Base-by-base conservation (phyloP, 2,888 invertebrate genomes). In the Volucella inflata region DNA sequence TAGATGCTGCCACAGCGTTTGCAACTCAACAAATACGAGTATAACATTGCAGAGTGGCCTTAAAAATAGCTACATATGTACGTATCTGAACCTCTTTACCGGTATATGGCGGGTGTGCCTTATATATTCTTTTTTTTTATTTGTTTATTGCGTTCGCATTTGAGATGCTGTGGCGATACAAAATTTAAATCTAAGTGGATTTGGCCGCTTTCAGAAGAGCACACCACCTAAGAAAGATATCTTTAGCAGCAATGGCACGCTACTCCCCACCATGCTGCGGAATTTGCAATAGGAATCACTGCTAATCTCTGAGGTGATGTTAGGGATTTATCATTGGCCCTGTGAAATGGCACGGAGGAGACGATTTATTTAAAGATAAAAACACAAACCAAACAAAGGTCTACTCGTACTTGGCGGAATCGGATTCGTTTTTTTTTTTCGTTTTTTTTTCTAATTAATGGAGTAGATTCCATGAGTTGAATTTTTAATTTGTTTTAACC, bases 121-220 rank as follows among this genome's bases (percentile, higher is more conserved):
- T 50, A 6, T 16, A 9, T 46, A 42, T 38, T 72, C 10, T 46
- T 21, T 14, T 67, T 14, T 57, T 21, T 57, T 57, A 30, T 80
- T 67, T 78, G 21, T 53, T 74, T 68, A 74, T 68, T 79, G 59
- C 83, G 74, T 74, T 72, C 55, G 64, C 68, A 84, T 84, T 77
- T 84, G 59, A 75, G 79, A 79, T 84, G 71, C 64, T 50, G 51
- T 50, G 21, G 51, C 79, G 85, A 85, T 77, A 81, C 55, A 72
- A 80, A 85, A 78, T 80, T 30, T 71, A 78, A 72, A 87, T 78
- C 80, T 68, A 74, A 78, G 59, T 85, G 85, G 85, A 76, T 79
- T 84, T 80, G 71, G 65, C 30, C 51, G 30, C 38, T 48, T 50
- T 48, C 42, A 3, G n/a, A 12, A 50, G 57, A 51, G 44, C 21